Evolutionary conservation across 2,113 vertebrate genomes (phyloP).

Genomic region (Laticauda laticaudata): DNA sequence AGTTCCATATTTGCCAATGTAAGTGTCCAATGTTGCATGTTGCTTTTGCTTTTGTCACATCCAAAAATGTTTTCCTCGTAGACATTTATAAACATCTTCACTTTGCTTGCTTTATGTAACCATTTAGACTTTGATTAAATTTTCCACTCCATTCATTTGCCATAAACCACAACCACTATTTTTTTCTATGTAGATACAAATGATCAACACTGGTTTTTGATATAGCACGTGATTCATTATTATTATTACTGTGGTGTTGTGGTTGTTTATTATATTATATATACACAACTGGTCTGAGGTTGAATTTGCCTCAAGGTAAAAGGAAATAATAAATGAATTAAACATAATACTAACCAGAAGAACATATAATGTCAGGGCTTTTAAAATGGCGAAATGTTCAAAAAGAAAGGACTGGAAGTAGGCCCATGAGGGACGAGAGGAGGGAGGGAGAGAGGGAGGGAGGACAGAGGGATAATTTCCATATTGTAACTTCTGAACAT

Average conservation of each 20-base stretch:
- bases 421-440: background rate
- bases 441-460: background rate
- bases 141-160: background rate
- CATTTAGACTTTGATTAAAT: background rate
- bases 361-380: background rate
- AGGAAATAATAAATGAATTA: background rate
- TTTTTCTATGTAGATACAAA: background rate
- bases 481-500: background rate
- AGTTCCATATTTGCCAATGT: background rate
- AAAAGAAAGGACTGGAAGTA: background rate
- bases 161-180: background rate
- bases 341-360: background rate
- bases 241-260: background rate
- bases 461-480: background rate
- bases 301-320: background rate
- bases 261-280: background rate
- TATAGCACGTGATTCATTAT: background rate
- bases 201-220: background rate
- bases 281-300: background rate
- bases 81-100: background rate
- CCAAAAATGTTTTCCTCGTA: background rate
- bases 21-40: background rate
- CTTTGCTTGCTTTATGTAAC: background rate
- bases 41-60: background rate
- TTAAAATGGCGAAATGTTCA: background rate